Conservation (phyloP, 2,888 invertebrate genomes). For the Achlya flavicornis region DNA sequence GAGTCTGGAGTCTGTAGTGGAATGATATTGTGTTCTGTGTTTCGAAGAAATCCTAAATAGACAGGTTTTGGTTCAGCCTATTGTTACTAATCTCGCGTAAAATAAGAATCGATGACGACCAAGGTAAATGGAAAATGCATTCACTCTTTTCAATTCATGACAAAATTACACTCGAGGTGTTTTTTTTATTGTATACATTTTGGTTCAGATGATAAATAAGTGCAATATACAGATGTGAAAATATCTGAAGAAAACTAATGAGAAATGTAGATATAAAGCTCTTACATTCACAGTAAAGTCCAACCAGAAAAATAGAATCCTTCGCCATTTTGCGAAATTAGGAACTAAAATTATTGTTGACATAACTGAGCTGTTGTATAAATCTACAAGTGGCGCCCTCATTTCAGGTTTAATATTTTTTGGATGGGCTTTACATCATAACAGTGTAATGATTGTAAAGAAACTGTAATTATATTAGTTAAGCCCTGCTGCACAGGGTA, state of each 20-base stretch:
- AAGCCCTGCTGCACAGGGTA: constrained; percentile 24
- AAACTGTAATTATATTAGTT: constrained; percentile 18
- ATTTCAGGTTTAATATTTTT: too few relatives aligned
- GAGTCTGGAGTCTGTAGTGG: too few relatives aligned
- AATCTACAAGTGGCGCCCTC: too few relatives aligned
- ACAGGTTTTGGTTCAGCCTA: not conserved
- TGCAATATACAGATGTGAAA: not conserved
- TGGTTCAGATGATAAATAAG: not conserved
- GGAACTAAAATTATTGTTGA: too few relatives aligned
- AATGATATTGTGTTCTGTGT: too few relatives aligned
- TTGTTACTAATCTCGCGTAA: not conserved
- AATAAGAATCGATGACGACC: not conserved
- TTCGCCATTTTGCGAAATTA: too few relatives aligned
- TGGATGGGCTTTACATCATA: not conserved
- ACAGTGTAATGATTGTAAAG: not conserved
- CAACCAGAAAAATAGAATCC: too few relatives aligned
- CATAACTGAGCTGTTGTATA: too few relatives aligned
- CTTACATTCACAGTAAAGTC: not conserved
- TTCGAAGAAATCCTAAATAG: not conserved
- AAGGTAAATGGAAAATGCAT: not conserved
- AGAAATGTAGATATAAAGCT: not conserved
- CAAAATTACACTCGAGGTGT: not conserved
- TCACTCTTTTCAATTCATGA: not conserved
- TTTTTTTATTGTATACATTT: not conserved
- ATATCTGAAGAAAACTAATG: not conserved